These are phyloP conservation scores for Drosophila testacea DNA, from an alignment of 2,888 invertebrate species.

Conservation along the genomic window DNA sequence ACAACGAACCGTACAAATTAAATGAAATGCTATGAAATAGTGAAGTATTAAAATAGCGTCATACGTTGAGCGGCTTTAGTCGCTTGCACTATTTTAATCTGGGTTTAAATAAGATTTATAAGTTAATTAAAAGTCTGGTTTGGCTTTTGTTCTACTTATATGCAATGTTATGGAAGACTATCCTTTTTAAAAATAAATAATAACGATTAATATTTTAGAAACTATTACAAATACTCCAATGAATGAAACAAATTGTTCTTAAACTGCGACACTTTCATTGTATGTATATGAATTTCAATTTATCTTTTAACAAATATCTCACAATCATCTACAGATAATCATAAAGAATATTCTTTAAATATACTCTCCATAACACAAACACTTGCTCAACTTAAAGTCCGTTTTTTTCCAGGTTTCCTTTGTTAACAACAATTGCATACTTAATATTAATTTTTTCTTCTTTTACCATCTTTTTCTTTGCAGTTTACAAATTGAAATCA, in stretches of 20 bases:
- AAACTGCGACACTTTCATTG: no score
- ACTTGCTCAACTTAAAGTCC: not conserved
- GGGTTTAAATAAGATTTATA: not conserved
- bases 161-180: not conserved
- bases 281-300: no score
- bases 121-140: not conserved
- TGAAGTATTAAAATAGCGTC: not conserved
- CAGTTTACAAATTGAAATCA: slow-evolving; percentile 66
- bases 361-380: no score
- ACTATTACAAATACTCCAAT: no score
- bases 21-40: slow-evolving; percentile 27
- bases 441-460: not conserved
- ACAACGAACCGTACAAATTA: slow-evolving; percentile 21
- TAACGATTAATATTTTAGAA: no score
- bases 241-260: no score
- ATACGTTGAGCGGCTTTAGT: not conserved
- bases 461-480: slow-evolving; percentile 26
- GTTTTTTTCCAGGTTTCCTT: not conserved
- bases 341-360: no score
- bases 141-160: not conserved
- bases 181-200: no score
- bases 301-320: no score
- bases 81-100: not conserved
- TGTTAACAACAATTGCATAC: slow-evolving; percentile 10
- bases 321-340: no score